Evolutionary conservation across 2,888 invertebrate species (phyloP).

Genomic region (Cepaea hortensis): DNA sequence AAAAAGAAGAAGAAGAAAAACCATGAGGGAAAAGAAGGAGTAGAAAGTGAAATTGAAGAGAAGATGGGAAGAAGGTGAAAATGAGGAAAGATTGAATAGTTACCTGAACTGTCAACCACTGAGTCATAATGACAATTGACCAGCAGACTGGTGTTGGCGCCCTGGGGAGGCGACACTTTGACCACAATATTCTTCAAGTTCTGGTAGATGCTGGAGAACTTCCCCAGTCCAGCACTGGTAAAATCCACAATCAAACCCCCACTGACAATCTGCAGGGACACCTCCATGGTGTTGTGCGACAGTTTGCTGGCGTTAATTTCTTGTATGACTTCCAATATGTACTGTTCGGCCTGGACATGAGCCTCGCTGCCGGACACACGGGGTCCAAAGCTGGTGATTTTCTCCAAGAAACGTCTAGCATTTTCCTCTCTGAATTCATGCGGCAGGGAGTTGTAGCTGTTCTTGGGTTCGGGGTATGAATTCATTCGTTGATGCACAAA

Average conservation of each 20-base stretch:
- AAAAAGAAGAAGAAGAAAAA: no score
- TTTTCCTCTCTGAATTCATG: constrained; percentile 82
- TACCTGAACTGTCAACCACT: constrained; percentile 90
- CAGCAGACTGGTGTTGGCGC: constrained; percentile 80
- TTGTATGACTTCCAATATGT: constrained; percentile 72
- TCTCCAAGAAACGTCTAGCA: constrained; percentile 81
- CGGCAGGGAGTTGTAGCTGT: constrained; percentile 35
- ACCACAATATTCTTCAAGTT: constrained; percentile 87
- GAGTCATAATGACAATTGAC: constrained; percentile 95
- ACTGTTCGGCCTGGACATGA: constrained; percentile 81
- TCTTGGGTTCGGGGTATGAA: constrained; percentile 64
- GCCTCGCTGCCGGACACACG: constrained; percentile 86
- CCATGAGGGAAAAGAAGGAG: no score
- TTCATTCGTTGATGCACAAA: constrained; percentile 57
- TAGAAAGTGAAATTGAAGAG: no score
- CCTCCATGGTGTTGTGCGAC: constrained; percentile 68
- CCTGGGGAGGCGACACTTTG: constrained; percentile 80
- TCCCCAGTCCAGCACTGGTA: constrained; percentile 81
- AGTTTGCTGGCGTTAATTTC: constrained; percentile 69
- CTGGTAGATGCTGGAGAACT: constrained; percentile 87
- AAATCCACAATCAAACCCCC: constrained; percentile 87
- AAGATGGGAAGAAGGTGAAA: no score
- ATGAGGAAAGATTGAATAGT: neutral
- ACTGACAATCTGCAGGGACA: constrained; percentile 84
- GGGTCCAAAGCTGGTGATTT: constrained; percentile 83